Conservation (phyloP, 2,113 vertebrate genomes). For the Gobiocypris rarus region DNA sequence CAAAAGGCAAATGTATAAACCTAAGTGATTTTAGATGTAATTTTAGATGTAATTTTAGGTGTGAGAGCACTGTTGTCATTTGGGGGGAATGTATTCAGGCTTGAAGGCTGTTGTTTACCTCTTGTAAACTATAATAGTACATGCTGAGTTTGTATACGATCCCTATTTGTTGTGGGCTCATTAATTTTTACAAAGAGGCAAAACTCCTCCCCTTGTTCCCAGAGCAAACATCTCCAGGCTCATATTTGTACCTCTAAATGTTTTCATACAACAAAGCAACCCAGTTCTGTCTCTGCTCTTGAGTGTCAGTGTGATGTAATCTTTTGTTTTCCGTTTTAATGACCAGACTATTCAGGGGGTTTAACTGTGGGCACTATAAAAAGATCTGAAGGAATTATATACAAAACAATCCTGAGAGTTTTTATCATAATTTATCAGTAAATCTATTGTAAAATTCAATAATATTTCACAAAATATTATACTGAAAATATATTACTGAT, state of each 20-base stretch:
- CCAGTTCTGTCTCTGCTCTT: not conserved
- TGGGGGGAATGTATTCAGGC: not conserved
- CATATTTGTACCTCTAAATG: conserved; percentile 23
- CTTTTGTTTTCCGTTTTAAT: not conserved
- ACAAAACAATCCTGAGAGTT: not conserved
- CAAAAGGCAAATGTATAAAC: not conserved
- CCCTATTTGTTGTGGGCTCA: conserved; percentile 12
- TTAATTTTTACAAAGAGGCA: conserved; percentile 9
- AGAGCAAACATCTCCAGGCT: conserved; percentile 22
- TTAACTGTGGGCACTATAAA: conserved; percentile 19
- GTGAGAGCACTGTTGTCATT: not conserved
- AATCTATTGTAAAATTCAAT: not conserved
- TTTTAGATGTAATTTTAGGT: conserved; percentile 20
- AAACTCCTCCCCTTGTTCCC: conserved; percentile 3
- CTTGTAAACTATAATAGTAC: not conserved
- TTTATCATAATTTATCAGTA: not conserved
- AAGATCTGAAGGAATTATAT: conserved; percentile 15
- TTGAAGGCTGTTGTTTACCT: conserved; percentile 25
- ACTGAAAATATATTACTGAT: not conserved
- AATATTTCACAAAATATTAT: not conserved
- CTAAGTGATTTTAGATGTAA: not conserved
- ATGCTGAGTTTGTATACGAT: not conserved
- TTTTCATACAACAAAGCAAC: conserved; percentile 19
- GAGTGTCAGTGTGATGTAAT: conserved; percentile 20
- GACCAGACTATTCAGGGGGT: not conserved